Conservation (phyloP, 2,113 vertebrate genomes). For the Gasterosteus nipponicus region DNA sequence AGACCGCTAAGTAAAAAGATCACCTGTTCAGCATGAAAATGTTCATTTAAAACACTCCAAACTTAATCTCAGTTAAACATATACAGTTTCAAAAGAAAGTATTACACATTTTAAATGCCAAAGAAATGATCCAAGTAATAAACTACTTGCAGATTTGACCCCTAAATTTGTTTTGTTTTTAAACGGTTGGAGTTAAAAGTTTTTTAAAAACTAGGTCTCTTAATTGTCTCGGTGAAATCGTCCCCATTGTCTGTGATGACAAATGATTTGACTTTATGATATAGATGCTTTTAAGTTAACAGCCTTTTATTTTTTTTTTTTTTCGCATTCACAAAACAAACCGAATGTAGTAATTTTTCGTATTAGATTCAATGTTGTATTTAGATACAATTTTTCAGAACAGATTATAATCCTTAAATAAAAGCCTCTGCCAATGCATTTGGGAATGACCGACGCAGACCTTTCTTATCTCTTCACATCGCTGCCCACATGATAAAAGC, state of each 20-base stretch:
- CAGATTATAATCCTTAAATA: not conserved
- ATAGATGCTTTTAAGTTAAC: not conserved
- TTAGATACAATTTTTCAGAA: not conserved
- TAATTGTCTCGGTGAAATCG: not conserved
- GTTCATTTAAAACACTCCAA: not conserved
- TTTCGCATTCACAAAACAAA: not conserved
- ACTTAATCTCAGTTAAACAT: not conserved
- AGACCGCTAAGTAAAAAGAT: not conserved
- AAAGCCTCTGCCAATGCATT: not conserved
- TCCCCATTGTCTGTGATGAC: not conserved
- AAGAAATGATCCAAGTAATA: too few relatives aligned
- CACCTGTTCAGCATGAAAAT: not conserved
- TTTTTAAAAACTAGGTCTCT: not conserved
- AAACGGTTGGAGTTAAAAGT: too few relatives aligned
- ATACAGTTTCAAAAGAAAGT: too few relatives aligned
- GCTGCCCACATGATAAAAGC: conserved; percentile 22
- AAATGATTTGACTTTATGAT: not conserved
- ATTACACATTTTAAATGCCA: too few relatives aligned
- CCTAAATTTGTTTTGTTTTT: not conserved
- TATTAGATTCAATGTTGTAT: not conserved
- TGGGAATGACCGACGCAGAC: not conserved
- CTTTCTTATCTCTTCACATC: conserved; percentile 1
- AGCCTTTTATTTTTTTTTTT: not conserved
- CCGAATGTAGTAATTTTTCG: not conserved
- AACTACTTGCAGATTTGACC: not conserved